Base-by-base conservation (phyloP, 1,140 invertebrate genomes). In the Lepidurus arcticus region DNA sequence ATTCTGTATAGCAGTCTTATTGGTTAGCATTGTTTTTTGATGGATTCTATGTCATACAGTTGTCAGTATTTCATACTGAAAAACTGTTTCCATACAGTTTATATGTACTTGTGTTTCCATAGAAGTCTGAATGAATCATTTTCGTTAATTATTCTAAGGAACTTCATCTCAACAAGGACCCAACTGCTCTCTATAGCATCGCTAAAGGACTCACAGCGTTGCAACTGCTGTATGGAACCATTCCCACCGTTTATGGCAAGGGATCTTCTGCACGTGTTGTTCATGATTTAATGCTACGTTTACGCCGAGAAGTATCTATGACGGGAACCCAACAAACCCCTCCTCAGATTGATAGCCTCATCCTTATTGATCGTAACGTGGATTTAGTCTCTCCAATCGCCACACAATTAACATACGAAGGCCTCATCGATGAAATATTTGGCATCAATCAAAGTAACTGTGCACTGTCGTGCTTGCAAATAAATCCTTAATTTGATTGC, bases 401-500 rank as follows among this genome's bases (percentile, higher is more conserved):
- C 1, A 98, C 95, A 0, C 98, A 99, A 83, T 88, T 98, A 21
- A 99, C 97, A 0, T 99, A 99, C 84, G 97, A 99, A 86, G 98
- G 97, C 21, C 87, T 99, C 11, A 95, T 99, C 81, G 98, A 98
- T 87, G 93, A 95, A 87, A 89, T 94, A 80, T 96, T 92, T 86
- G 89, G 89, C 44, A 91, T 93, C 74, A 87, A 88, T 82, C 89
- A 89, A 81, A 91, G 91, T 91, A 85, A 87, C 87, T 84, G 24
- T 78, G 16, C n/a, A 1, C 45, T 44, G 8, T 34, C 16, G 73
- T 77, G 75, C 75, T 53, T 9, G 43, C 44, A 4, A 10, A 34
- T 80, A 45, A 77, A 44, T 13, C 10, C 24, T 34, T 21, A 73
- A 78, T 79, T 74, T 75, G 13, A 74, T 80, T 85, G 86, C 73